Percentiles rank a stretch among this genome's conserved stretches.
phyloP scores from a whole-genome alignment of 2,113 vertebrate species.

The Brachyhypopomus gauderio region DNA sequence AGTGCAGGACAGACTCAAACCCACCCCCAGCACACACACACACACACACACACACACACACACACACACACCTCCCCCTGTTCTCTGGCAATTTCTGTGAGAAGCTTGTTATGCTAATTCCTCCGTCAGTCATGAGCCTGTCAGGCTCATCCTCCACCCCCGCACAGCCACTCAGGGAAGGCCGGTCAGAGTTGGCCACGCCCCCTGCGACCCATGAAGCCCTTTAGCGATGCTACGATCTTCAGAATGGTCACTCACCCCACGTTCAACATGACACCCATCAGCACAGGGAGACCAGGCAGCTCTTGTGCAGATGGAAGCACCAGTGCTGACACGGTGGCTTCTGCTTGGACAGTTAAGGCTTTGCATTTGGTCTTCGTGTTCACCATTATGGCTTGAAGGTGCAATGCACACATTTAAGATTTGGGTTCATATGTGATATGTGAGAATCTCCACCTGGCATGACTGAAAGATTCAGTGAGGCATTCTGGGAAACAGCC shows the following conservation, averaged over 20 bases:
- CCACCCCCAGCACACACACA: conserved; percentile 43
- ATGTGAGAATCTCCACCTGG: neutral
- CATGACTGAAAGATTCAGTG: neutral
- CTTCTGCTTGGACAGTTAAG: too few species aligned
- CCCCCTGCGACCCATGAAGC: too few species aligned
- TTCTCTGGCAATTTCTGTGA: conserved; percentile 64
- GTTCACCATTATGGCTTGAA: too few species aligned
- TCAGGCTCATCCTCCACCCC: conserved; percentile 76
- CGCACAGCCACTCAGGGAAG: conserved; percentile 45
- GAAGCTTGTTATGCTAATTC: conserved; percentile 98
- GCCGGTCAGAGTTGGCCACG: conserved; percentile 55
- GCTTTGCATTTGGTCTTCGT: too few species aligned
- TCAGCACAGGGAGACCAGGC: neutral
- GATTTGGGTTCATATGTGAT: neutral
- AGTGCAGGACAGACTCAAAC: conserved; percentile 78
- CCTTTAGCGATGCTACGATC: neutral
- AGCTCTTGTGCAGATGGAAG: too few species aligned
- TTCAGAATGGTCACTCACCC: neutral
- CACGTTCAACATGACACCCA: too few species aligned
- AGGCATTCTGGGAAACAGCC: neutral
- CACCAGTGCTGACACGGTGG: too few species aligned
- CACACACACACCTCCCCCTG: conserved; percentile 46
- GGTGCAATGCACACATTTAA: too few species aligned
- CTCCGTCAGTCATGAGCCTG: conserved; percentile 84
- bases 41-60: conserved; percentile 9